phyloP scores from a whole-genome alignment of 1,140 invertebrate genomes.

The Sinonovacula constricta region DNA sequence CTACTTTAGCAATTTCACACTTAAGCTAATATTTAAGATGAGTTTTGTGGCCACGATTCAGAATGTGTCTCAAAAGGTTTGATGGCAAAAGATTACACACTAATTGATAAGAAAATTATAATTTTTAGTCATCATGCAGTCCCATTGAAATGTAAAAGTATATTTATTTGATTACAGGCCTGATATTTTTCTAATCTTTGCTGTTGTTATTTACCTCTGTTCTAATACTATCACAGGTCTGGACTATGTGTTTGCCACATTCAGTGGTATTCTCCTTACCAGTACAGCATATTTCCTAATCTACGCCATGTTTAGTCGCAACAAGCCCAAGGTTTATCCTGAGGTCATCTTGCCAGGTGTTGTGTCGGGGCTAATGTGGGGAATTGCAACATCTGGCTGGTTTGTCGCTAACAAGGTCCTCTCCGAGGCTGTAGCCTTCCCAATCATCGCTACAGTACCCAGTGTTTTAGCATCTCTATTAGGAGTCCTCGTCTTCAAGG shows the following conservation, averaged over 20 bases:
- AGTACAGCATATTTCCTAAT: constrained; percentile 77
- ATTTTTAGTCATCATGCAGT: no score
- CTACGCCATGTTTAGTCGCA: constrained; percentile 75
- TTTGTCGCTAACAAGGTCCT: constrained; percentile 79
- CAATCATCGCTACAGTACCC: constrained; percentile 76
- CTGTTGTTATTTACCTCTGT: no score
- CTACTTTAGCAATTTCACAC: no score
- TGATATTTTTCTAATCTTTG: no score
- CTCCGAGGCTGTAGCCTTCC: constrained; percentile 78
- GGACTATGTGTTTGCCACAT: constrained; percentile 80
- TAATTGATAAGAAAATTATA: no score
- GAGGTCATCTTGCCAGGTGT: constrained; percentile 77
- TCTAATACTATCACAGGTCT: no score
- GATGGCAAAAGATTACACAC: no score
- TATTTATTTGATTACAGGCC: no score
- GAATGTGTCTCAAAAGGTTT: no score
- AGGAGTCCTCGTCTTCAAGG: constrained; percentile 72
- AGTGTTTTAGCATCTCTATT: constrained; percentile 68
- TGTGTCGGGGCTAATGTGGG: constrained; percentile 79
- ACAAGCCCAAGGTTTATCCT: constrained; percentile 77
- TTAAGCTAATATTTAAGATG: no score
- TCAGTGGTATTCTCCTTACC: constrained; percentile 78
- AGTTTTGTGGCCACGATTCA: no score
- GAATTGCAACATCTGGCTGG: constrained; percentile 76
- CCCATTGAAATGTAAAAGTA: no score